Conservation (phyloP, 1,140 invertebrate genomes). For the Trinorchestia longiramus region DNA sequence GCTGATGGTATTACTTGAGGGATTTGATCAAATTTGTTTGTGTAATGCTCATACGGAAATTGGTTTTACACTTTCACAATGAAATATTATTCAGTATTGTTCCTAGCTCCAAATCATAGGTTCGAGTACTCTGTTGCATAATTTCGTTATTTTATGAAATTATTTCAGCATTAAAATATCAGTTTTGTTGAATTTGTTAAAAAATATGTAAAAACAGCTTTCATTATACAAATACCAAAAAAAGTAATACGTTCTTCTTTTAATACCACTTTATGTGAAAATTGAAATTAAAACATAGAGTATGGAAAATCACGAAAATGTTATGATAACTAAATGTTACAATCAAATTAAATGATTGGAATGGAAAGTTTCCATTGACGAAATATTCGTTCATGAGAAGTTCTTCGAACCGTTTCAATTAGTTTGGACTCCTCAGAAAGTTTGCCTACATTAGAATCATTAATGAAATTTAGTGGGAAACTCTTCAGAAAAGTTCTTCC, state of each 20-base stretch:
- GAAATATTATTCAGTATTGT: no score
- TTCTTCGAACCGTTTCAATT: background rate
- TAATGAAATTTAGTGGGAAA: background rate
- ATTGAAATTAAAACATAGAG: background rate
- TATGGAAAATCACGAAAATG: background rate
- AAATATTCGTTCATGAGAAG: background rate
- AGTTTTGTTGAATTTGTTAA: no score
- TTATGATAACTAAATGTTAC: background rate
- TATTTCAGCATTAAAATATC: no score
- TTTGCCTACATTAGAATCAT: background rate
- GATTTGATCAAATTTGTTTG: no score
- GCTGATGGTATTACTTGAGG: no score
- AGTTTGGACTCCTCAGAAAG: background rate
- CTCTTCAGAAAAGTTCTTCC: background rate
- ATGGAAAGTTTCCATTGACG: background rate
- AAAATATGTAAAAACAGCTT: no score
- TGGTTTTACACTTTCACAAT: no score
- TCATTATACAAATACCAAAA: no score
- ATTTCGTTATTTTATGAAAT: no score
- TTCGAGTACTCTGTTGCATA: no score
- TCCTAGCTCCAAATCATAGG: no score
- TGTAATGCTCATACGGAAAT: no score
- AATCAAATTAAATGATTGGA: background rate
- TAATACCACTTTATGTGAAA: background rate
- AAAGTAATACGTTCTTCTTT: background rate